These are phyloP conservation scores for Zosterops pallidus DNA, from an alignment of 2,113 vertebrate genomes.

Conservation along the genomic window DNA sequence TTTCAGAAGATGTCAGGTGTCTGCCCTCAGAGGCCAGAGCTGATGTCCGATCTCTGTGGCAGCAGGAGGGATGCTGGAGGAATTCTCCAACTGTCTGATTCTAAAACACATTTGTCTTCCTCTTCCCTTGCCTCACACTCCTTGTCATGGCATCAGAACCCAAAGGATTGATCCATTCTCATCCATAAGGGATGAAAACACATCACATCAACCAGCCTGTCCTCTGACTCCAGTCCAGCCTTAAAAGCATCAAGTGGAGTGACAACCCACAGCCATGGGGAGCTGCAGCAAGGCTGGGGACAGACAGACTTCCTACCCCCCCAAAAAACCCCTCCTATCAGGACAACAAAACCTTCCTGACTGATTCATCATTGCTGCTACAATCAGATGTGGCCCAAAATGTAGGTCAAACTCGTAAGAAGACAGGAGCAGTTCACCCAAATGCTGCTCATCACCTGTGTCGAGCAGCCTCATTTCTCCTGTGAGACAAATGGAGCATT, in stretches of 20 bases:
- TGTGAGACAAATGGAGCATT: conserved; percentile 9
- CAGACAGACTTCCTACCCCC: background rate
- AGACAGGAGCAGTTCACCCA: background rate
- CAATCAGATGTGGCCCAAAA: background rate
- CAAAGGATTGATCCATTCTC: background rate
- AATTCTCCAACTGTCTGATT: background rate
- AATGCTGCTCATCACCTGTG: background rate
- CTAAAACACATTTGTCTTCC: too few species aligned
- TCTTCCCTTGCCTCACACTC: background rate
- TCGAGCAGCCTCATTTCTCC: background rate
- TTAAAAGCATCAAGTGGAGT: background rate
- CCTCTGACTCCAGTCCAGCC: background rate
- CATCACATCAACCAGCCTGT: background rate
- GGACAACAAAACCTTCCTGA: background rate
- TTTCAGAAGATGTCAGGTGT: background rate
- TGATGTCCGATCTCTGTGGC: accelerated
- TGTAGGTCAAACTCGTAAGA: background rate
- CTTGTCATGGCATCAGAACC: background rate
- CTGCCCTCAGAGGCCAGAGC: background rate
- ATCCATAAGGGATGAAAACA: background rate
- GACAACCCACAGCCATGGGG: background rate
- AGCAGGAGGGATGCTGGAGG: background rate
- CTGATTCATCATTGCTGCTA: background rate
- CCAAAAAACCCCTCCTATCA: background rate
- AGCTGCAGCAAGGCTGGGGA: background rate